Evolutionary conservation across 2,797 vertebrate genomes (phyloP), one percentile per base, ranked within the genome.

Genomic region (Arctocebus calabarensis): DNA sequence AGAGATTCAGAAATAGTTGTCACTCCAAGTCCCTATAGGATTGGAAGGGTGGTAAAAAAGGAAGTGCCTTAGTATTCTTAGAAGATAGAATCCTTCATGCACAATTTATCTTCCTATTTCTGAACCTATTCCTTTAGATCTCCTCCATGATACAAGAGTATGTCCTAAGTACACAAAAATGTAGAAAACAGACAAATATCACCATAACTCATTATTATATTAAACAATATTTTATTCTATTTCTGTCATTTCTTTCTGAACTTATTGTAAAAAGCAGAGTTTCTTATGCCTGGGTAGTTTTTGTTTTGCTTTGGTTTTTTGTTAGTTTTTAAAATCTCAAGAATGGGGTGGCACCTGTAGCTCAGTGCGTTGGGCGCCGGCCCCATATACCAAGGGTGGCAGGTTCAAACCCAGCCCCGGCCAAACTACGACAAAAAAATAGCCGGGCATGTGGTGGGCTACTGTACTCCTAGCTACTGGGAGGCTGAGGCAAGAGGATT

Each of bases 171-270:
- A 55, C 14, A 84, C 37, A 70, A 86, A 89, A 87, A 59, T 90
- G 52, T 57, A 23, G 83, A 66, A 70, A 92, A 88, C 13, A 92
- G 29, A 84, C 23, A 75, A 77, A 94, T 89, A 77, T 66, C n/a
- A 84, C 52, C 66, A 79, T 10, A 34, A 88, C 22, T 81, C 71
- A 90, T 32, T 29, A 68, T 16, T 90, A 74, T 4, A 27, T 29
- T 82, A 91, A 88, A 64, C 37, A 40, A 25, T 61, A 61, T 64
- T 94, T 84, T 64, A 1, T 84, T 75, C 52, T 74, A 84, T 88
- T 91, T 82, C 29, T 89, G 20, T 45, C 25, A 70, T 85, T 85
- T n/a, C n/a, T n/a, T 61, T 88, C 75, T 91, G 68, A 94, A 48
- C 17, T 73, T 85, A 91, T 77, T 94, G 78, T 88, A 9, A 43